phyloP scores from a whole-genome alignment of 2,797 vertebrate genomes.

The Triplophysa yarkandensis region DNA sequence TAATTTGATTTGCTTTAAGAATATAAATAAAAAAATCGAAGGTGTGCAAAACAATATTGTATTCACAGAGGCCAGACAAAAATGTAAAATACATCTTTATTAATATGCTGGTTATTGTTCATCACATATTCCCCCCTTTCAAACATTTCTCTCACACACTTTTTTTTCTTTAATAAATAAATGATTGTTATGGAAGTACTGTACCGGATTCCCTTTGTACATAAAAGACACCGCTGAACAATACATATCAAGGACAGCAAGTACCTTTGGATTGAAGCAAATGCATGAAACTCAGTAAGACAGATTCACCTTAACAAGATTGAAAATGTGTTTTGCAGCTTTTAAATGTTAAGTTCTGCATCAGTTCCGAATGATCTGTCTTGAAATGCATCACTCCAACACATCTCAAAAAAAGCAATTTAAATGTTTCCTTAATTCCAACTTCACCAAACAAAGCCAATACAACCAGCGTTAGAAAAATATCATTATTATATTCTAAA shows the following conservation, averaged over 20 bases:
- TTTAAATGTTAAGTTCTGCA: background rate
- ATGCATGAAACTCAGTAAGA: background rate
- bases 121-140: constrained; percentile 23
- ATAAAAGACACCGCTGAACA: background rate
- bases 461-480: background rate
- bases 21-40: too few species aligned
- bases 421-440: background rate
- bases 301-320: background rate
- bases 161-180: constrained; percentile 58
- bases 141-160: constrained; percentile 34
- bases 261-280: constrained; percentile 30
- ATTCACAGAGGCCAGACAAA: constrained; percentile 19
- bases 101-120: constrained; percentile 65
- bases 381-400: background rate
- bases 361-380: background rate
- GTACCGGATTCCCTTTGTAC: constrained; percentile 28
- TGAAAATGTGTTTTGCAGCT: background rate
- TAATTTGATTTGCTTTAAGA: background rate
- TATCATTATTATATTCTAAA: background rate
- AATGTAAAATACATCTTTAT: constrained; percentile 74
- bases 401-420: background rate
- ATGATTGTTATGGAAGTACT: constrained; percentile 33
- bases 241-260: background rate
- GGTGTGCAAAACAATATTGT: background rate
- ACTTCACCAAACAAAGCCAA: too few species aligned